These are phyloP conservation scores for Drymodes brunneopygia DNA, from an alignment of 2,113 vertebrate species.

Conservation along the genomic window DNA sequence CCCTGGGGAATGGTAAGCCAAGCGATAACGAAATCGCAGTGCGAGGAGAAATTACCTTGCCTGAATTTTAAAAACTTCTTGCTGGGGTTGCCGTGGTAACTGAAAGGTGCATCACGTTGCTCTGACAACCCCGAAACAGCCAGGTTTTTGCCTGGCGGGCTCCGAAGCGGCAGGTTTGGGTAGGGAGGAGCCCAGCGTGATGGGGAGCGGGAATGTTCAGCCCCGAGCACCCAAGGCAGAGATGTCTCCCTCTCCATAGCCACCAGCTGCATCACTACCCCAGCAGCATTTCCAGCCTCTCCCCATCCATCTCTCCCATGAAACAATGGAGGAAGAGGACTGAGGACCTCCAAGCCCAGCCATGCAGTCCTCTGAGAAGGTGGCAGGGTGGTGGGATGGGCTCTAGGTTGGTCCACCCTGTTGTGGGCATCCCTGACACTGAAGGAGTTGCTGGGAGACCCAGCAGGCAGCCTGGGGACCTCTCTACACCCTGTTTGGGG, in stretches of 20 bases:
- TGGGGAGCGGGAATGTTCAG: neutral
- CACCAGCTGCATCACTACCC: neutral
- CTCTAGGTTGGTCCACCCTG: neutral
- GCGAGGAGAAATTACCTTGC: slow-evolving; percentile 74
- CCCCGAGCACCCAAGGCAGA: rapidly evolving
- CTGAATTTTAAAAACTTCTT: slow-evolving; percentile 78
- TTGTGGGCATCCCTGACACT: neutral
- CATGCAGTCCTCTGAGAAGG: rapidly evolving
- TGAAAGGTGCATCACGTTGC: slow-evolving; percentile 80
- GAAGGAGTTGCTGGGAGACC: neutral
- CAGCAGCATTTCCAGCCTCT: neutral
- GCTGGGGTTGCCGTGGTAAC: slow-evolving; percentile 77
- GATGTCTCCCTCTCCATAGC: neutral
- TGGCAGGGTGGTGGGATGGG: neutral
- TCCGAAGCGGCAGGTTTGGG: neutral
- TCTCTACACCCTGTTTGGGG: neutral
- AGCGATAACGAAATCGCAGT: slow-evolving; percentile 41
- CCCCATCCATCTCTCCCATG: neutral
- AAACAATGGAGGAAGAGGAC: neutral
- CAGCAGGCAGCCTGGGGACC: neutral
- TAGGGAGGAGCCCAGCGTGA: neutral
- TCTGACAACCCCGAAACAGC: slow-evolving; percentile 77
- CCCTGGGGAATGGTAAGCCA: slow-evolving; percentile 25
- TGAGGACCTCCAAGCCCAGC: neutral
- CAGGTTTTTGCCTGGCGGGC: slow-evolving; percentile 67